A percentile compares a stretch with the other conserved stretches of the same genome.
These are phyloP conservation scores for Gonatopus flavifemur DNA, from an alignment of 1,140 invertebrate species.

Conservation along the genomic window DNA sequence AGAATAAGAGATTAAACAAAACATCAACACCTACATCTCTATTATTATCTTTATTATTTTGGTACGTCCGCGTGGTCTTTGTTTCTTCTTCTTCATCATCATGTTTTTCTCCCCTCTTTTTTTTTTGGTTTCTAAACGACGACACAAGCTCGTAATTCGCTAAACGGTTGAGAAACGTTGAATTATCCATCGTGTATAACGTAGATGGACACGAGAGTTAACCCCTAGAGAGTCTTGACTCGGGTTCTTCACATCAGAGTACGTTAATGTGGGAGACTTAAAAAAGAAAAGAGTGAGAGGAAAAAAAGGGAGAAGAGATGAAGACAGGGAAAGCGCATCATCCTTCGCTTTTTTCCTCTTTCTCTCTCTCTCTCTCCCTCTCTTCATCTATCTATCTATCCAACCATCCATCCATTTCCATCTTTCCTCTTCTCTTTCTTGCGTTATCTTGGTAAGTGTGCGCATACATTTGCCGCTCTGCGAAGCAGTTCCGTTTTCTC, in stretches of 20 bases:
- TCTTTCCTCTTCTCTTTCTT: not conserved
- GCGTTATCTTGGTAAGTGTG: conserved; percentile 38
- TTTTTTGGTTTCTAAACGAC: not conserved
- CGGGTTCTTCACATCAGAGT: conserved; percentile 25
- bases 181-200: conserved; percentile 40
- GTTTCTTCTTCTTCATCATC: too few relatives aligned
- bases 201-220: conserved; percentile 39
- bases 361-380: conserved; percentile 2
- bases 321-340: not conserved
- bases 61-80: too few relatives aligned
- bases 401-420: too few relatives aligned
- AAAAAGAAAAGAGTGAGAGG: conserved; percentile 11
- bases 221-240: too few relatives aligned
- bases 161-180: conserved; percentile 35
- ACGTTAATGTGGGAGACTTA: conserved; percentile 32
- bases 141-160: conserved; percentile 4
- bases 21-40: too few relatives aligned
- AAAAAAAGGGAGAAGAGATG: conserved; percentile 7
- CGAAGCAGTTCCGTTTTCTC: conserved; percentile 41
- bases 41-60: too few relatives aligned
- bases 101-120: not conserved
- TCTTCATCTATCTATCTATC: too few relatives aligned
- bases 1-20: too few relatives aligned
- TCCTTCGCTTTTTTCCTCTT: conserved; percentile 7
- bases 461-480: conserved; percentile 43